phyloP scores from a whole-genome alignment of 1,140 invertebrate species.

The Ceratina calcarata region DNA sequence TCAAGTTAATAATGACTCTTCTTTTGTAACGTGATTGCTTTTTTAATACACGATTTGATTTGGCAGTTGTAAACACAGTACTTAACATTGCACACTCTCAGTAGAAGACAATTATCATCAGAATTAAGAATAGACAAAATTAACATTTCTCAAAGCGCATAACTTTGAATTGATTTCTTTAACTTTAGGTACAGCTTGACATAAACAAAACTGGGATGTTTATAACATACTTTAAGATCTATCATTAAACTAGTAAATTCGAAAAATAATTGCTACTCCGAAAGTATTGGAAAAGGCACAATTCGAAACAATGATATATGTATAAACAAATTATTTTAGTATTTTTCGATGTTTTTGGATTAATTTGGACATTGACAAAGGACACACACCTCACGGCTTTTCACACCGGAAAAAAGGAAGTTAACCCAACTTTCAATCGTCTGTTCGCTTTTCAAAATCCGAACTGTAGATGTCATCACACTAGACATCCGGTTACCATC shows the following conservation, averaged over 20 bases:
- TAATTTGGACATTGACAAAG: conserved; percentile 11
- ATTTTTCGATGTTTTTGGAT: conserved; percentile 53
- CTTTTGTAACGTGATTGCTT: not conserved
- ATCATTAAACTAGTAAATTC: not conserved
- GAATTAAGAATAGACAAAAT: not conserved
- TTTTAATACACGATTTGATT: not conserved
- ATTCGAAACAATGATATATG: not conserved
- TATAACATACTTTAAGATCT: conserved; percentile 5
- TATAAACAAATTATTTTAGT: not conserved
- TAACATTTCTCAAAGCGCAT: not conserved
- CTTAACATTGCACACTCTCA: conserved; percentile 38
- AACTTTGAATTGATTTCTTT: not conserved
- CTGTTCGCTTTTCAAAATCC: not conserved
- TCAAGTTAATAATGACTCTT: not conserved
- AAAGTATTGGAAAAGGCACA: not conserved
- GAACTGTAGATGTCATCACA: conserved; percentile 29
- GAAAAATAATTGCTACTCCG: conserved; percentile 2
- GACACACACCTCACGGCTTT: conserved; percentile 49
- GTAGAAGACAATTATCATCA: not conserved
- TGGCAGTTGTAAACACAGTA: conserved; percentile 43
- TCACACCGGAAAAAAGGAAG: conserved; percentile 56
- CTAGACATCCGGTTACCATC: conserved; percentile 27
- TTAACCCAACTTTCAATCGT: conserved; percentile 32
- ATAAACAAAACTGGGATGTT: conserved; percentile 8
- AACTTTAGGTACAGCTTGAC: not conserved